Percentiles rank a stretch among this genome's conserved stretches.
Conservation (phyloP, 2,888 invertebrate species). For the Stomorhina lunata region DNA sequence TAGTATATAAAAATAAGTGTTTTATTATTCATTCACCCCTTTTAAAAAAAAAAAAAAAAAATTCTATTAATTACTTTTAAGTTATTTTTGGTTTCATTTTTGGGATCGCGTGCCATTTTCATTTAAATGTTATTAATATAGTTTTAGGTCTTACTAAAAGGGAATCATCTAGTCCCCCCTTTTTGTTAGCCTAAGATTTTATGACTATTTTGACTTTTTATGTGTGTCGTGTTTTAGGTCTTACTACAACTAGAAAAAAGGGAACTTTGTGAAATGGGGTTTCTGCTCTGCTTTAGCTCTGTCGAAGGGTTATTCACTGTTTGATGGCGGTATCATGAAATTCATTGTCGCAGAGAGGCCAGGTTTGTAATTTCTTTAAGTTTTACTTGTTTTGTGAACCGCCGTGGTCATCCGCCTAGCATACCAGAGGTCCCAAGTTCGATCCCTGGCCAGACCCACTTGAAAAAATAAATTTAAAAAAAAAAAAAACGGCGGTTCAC, state of each 20-base stretch:
- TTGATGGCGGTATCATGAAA: no score
- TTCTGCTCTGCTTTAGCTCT: not conserved
- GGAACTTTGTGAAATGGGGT: not conserved
- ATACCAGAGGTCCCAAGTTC: no score
- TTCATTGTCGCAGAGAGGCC: no score
- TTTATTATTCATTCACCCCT: slow-evolving; percentile 17
- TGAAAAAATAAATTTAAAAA: no score
- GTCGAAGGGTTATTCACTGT: no score
- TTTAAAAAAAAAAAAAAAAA: slow-evolving; percentile 7
- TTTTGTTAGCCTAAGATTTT: slow-evolving; percentile 23
- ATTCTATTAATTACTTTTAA: slow-evolving; percentile 23
- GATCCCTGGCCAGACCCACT: no score
- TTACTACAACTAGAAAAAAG: not conserved
- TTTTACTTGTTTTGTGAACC: no score
- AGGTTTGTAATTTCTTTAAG: no score
- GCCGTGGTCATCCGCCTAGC: no score
- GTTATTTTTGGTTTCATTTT: slow-evolving; percentile 18
- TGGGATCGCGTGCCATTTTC: slow-evolving; percentile 53
- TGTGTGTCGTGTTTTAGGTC: not conserved
- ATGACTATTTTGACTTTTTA: not conserved
- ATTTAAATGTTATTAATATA: slow-evolving; percentile 44
- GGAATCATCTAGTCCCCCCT: slow-evolving; percentile 35
- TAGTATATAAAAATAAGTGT: not conserved
- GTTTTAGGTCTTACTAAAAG: not conserved
- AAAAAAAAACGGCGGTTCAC: no score